phyloP scores from a whole-genome alignment of 1,140 invertebrate genomes.

The Campoletis sonorensis region DNA sequence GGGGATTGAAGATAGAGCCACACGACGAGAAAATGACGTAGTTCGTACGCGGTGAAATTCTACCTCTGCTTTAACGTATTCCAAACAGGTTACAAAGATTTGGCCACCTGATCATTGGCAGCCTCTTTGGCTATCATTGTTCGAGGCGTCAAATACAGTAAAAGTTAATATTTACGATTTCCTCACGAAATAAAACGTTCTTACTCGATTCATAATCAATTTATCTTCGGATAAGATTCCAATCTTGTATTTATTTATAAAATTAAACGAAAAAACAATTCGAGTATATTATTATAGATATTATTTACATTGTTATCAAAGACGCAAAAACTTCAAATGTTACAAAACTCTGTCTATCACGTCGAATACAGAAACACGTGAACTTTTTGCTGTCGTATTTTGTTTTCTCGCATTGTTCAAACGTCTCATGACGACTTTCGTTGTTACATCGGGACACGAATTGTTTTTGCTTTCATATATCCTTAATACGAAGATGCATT shows the following conservation, averaged over 20 bases:
- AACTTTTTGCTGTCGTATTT: too few relatives aligned
- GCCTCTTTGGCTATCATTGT: not conserved
- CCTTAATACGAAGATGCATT: not conserved
- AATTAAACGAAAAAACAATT: too few relatives aligned
- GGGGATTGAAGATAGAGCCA: conserved; percentile 10
- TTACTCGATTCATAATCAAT: too few relatives aligned
- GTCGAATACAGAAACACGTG: too few relatives aligned
- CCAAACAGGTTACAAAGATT: not conserved
- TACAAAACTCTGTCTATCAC: too few relatives aligned
- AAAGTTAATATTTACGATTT: not conserved
- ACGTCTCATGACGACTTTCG: not conserved
- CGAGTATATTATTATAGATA: too few relatives aligned
- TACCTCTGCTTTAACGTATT: not conserved
- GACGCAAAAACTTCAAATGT: too few relatives aligned
- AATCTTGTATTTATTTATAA: too few relatives aligned
- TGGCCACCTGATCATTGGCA: not conserved
- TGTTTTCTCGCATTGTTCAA: too few relatives aligned
- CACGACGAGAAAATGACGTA: not conserved
- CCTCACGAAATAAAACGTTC: not conserved
- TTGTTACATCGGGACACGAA: not conserved
- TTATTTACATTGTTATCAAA: too few relatives aligned
- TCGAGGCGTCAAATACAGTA: not conserved
- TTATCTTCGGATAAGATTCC: too few relatives aligned
- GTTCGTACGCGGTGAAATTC: conserved; percentile 14
- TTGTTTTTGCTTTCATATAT: not conserved